Evolutionary conservation across 1,140 invertebrate genomes (phyloP).

Genomic region (Musca domestica): DNA sequence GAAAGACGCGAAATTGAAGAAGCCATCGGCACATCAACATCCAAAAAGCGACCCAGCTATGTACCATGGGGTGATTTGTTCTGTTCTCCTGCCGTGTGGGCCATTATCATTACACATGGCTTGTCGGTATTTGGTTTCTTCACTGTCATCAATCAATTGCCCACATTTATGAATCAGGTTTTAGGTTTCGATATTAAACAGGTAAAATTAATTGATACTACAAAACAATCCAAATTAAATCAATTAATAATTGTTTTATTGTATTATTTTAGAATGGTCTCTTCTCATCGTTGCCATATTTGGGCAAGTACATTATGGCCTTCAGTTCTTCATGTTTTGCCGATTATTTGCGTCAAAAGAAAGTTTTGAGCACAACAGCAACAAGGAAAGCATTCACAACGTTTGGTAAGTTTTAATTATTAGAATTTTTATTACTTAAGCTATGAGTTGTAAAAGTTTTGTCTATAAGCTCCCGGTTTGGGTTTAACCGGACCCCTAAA

Average conservation of each 20-base stretch:
- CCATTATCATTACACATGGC: constrained; percentile 85
- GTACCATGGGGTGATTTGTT: constrained; percentile 82
- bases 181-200: constrained; percentile 83
- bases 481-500: no score
- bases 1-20: constrained; percentile 81
- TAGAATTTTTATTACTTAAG: no score
- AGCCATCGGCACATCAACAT: constrained; percentile 62
- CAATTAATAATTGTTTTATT: neutral
- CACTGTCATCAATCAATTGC: constrained; percentile 89
- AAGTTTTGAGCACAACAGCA: constrained; percentile 66
- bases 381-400: constrained; percentile 69
- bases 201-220: constrained; percentile 61
- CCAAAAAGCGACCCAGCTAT: constrained; percentile 60
- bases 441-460: no score
- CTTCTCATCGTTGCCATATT: constrained; percentile 82
- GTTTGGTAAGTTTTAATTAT: constrained; percentile 61
- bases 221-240: neutral
- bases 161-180: constrained; percentile 90
- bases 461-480: no score
- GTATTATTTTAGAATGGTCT: constrained; percentile 71
- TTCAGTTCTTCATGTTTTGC: constrained; percentile 67
- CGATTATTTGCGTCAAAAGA: constrained; percentile 64
- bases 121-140: constrained; percentile 94
- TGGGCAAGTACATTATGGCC: constrained; percentile 79
- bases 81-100: constrained; percentile 83